phyloP scores from a whole-genome alignment of 2,113 vertebrate species.

The Asarcornis scutulata region DNA sequence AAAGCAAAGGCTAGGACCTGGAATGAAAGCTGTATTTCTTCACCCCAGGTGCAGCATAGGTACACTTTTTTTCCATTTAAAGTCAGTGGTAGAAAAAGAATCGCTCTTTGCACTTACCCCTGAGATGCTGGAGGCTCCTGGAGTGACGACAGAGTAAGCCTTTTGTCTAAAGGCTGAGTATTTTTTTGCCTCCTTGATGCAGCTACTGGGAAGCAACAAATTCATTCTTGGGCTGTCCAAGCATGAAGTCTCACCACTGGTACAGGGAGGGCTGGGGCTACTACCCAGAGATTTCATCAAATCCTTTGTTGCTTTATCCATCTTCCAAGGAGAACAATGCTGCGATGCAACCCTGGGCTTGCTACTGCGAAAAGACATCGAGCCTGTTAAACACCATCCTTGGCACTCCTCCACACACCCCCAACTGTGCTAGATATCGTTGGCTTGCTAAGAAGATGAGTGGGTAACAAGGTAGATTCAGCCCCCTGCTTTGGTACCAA shows the following conservation, averaged over 20 bases:
- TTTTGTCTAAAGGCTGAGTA: constrained; percentile 64
- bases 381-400: background rate
- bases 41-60: background rate
- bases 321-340: background rate
- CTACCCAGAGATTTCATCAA: background rate
- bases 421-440: background rate
- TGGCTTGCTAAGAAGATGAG: background rate
- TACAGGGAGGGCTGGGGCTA: background rate
- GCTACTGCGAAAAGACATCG: background rate
- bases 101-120: constrained; percentile 70
- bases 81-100: background rate
- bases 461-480: background rate
- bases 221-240: background rate
- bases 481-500: background rate
- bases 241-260: background rate
- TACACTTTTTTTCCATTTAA: background rate
- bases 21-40: background rate
- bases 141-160: constrained; percentile 67
- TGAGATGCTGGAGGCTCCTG: constrained; percentile 53
- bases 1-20: background rate
- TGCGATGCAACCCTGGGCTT: background rate
- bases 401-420: background rate
- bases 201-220: background rate
- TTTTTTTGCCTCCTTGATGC: constrained; percentile 4
- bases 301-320: constrained; percentile 55